phyloP scores from a whole-genome alignment of 2,797 vertebrate species.

The Notamacropus eugenii region DNA sequence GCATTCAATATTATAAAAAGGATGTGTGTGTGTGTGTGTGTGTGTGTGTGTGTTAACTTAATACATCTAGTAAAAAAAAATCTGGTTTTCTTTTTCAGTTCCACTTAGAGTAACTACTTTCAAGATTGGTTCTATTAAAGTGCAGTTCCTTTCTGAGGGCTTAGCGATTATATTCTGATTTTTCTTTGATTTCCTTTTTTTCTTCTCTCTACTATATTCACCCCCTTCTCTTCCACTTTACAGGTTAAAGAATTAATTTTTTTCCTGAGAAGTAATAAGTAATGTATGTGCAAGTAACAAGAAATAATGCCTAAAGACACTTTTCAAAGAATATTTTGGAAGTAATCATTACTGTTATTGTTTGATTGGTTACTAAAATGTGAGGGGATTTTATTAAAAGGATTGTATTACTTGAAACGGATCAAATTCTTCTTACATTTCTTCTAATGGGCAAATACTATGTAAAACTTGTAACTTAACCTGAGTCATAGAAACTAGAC shows the following conservation, averaged over 20 bases:
- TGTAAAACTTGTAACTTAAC: slow-evolving; percentile 52
- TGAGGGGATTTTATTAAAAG: slow-evolving; percentile 56
- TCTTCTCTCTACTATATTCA: slow-evolving; percentile 47
- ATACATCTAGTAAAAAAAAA: slow-evolving; percentile 38
- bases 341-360: slow-evolving; percentile 42
- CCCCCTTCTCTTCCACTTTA: slow-evolving; percentile 44
- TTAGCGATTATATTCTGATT: slow-evolving; percentile 61
- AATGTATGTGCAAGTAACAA: slow-evolving; percentile 36
- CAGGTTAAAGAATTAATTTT: slow-evolving; percentile 62
- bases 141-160: neutral
- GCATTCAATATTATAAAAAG: neutral
- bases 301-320: slow-evolving; percentile 35
- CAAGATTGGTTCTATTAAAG: slow-evolving; percentile 35
- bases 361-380: slow-evolving; percentile 61
- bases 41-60: slow-evolving; percentile 5
- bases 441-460: slow-evolving; percentile 41
- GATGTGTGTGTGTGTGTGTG: neutral
- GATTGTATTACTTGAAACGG: slow-evolving; percentile 41
- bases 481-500: slow-evolving; percentile 50
- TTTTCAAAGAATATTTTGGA: slow-evolving; percentile 64
- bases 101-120: slow-evolving; percentile 50
- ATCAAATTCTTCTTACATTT: slow-evolving; percentile 63
- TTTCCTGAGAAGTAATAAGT: slow-evolving; percentile 52
- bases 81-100: slow-evolving; percentile 44
- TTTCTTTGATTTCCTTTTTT: slow-evolving; percentile 34